Evolutionary conservation across 1,140 invertebrate species (phyloP).

Genomic region (Rhynchophorus ferrugineus): DNA sequence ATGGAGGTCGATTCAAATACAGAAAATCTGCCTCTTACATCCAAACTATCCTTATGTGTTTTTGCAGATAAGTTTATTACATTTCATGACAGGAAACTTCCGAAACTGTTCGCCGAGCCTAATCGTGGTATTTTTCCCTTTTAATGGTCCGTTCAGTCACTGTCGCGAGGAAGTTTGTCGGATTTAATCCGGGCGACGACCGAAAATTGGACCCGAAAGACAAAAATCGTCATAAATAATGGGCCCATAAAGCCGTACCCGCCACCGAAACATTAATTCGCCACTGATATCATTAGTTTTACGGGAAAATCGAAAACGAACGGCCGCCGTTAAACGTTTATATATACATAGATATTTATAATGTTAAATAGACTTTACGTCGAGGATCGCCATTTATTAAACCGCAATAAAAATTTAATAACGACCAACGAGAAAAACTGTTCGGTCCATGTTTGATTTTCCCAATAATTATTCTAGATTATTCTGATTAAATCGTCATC

Average conservation of each 20-base stretch:
- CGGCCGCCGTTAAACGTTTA: slow-evolving; percentile 14
- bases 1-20: no score
- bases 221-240: slow-evolving; percentile 13
- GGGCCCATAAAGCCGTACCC: slow-evolving; percentile 16
- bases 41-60: no score
- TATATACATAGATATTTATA: slow-evolving; percentile 18
- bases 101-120: no score
- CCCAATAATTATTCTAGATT: no score
- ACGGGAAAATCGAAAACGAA: slow-evolving; percentile 11
- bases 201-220: background rate
- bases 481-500: no score
- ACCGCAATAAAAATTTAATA: slow-evolving; percentile 12
- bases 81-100: no score
- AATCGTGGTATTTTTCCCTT: no score
- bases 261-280: slow-evolving; percentile 21
- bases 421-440: slow-evolving; percentile 9
- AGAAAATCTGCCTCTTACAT: no score
- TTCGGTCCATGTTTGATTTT: no score
- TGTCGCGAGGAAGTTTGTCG: background rate
- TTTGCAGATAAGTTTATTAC: no score
- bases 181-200: no score
- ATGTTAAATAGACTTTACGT: slow-evolving; percentile 19
- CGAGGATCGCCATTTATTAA: slow-evolving; percentile 8
- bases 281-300: slow-evolving; percentile 20
- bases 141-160: no score